phyloP scores from a whole-genome alignment of 1,140 invertebrate species.

The Planococcus citri region DNA sequence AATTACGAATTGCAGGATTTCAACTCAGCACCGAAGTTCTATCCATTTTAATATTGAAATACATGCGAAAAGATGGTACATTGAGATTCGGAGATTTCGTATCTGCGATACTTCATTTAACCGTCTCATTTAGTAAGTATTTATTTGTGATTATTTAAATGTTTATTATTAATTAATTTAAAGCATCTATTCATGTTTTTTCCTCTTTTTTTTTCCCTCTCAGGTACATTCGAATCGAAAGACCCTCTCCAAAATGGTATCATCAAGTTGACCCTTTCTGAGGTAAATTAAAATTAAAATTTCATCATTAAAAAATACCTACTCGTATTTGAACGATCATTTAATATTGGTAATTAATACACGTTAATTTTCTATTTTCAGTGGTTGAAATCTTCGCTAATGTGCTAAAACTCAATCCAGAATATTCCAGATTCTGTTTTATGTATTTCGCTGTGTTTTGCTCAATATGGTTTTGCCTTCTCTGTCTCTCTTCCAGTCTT shows the following conservation, averaged over 20 bases:
- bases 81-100: slow-evolving; percentile 87
- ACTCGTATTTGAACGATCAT: no score
- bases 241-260: slow-evolving; percentile 69
- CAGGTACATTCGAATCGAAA: slow-evolving; percentile 66
- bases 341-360: no score
- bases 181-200: not conserved
- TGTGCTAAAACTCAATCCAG: slow-evolving; percentile 40
- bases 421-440: no score
- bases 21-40: slow-evolving; percentile 71
- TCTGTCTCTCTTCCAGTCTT: no score
- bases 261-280: slow-evolving; percentile 63
- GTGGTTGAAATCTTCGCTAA: slow-evolving; percentile 63
- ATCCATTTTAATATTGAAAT: slow-evolving; percentile 66
- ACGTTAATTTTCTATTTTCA: slow-evolving; percentile 36
- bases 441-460: no score
- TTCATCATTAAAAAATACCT: no score
- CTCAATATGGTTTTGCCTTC: no score
- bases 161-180: not conserved
- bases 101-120: slow-evolving; percentile 74
- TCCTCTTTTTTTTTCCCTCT: slow-evolving; percentile 31
- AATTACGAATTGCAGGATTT: slow-evolving; percentile 58
- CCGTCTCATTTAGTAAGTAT: slow-evolving; percentile 69
- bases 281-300: slow-evolving; percentile 41
- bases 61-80: slow-evolving; percentile 87
- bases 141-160: not conserved